These are phyloP conservation scores for Brachionus asplanchnoidis DNA, from an alignment of 1,140 invertebrate species.

Conservation along the genomic window DNA sequence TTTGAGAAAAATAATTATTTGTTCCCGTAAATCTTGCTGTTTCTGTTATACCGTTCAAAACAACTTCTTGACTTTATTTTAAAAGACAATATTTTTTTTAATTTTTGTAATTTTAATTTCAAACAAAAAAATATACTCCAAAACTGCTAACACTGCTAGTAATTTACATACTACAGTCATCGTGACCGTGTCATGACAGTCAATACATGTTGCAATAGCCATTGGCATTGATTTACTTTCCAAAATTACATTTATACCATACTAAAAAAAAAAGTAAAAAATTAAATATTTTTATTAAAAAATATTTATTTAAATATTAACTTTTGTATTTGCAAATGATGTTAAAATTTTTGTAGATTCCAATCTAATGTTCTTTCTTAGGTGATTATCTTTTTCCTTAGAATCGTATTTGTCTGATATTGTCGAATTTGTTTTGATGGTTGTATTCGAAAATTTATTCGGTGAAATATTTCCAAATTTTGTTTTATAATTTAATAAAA, in stretches of 20 bases:
- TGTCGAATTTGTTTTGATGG: not conserved
- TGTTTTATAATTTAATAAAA: slow-evolving; percentile 15
- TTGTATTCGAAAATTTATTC: not conserved
- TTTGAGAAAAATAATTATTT: not conserved
- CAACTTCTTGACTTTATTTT: slow-evolving; percentile 26
- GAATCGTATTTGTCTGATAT: not conserved
- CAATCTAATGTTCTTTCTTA: slow-evolving; percentile 19
- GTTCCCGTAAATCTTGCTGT: slow-evolving; percentile 1
- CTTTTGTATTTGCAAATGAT: slow-evolving; percentile 26
- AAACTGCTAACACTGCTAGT: not conserved
- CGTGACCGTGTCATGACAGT: not conserved
- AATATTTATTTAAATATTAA: not conserved
- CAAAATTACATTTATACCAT: slow-evolving; percentile 27
- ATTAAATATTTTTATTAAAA: not conserved
- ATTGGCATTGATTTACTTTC: not conserved
- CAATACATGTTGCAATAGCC: slow-evolving; percentile 28
- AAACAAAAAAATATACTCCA: slow-evolving; percentile 14
- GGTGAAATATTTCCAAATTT: not conserved
- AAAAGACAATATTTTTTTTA: not conserved
- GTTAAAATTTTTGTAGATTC: slow-evolving; percentile 23
- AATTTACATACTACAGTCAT: slow-evolving; percentile 24
- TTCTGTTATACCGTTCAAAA: slow-evolving; percentile 13
- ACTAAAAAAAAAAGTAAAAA: slow-evolving; percentile 11
- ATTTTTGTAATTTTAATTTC: not conserved
- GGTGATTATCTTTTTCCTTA: slow-evolving; percentile 30